Evolutionary conservation across 2,888 invertebrate species (phyloP).

Genomic region (Argyra leucocephala): DNA sequence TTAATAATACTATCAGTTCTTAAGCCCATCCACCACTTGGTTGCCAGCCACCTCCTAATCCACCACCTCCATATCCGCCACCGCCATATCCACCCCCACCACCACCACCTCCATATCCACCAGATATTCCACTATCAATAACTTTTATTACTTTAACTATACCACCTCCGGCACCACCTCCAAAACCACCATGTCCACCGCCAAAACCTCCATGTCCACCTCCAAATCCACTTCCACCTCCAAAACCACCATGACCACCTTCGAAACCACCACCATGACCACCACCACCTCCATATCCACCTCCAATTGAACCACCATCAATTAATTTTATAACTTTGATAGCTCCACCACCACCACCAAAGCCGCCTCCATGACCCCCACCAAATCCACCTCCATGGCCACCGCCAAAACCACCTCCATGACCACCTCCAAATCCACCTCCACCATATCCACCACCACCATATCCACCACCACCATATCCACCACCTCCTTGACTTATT

Average conservation of each 20-base stretch:
- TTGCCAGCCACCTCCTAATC: background rate
- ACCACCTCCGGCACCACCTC: background rate
- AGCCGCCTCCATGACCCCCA: conserved; percentile 22
- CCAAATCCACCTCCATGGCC: conserved; percentile 16
- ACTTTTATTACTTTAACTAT: background rate
- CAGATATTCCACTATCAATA: background rate
- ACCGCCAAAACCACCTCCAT: conserved; percentile 21
- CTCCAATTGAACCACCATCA: conserved; percentile 26
- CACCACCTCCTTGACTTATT: conserved; percentile 17
- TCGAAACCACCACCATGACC: conserved; percentile 22
- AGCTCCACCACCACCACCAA: conserved; percentile 19
- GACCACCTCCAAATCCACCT: conserved; percentile 24
- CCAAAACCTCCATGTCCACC: background rate
- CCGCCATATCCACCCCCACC: background rate
- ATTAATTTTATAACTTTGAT: conserved; percentile 25
- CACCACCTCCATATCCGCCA: background rate
- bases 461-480: conserved; percentile 19
- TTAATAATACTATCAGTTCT: conserved; percentile 5
- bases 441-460: conserved; percentile 27
- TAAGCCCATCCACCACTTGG: background rate
- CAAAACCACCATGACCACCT: conserved; percentile 22
- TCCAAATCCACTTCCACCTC: conserved; percentile 22
- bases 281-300: conserved; percentile 20
- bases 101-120: background rate
- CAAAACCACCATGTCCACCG: background rate